Percentiles rank a stretch among this genome's conserved stretches.
Conservation (phyloP, 2,797 vertebrate species). For the Diplodus puntazzo region DNA sequence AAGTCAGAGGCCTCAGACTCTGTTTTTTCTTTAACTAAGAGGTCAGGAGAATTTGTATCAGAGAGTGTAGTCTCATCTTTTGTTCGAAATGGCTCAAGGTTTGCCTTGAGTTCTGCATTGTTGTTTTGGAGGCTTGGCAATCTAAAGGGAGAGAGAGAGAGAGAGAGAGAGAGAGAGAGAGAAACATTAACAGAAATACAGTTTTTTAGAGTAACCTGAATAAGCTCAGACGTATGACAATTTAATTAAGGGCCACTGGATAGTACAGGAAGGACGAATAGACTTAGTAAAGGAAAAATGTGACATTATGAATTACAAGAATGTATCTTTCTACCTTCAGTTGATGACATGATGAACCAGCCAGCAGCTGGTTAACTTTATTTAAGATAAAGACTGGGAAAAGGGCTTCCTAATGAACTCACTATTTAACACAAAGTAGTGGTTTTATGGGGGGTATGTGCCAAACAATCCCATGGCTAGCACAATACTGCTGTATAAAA, state of each 20-base stretch:
- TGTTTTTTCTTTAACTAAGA: slow-evolving; percentile 67
- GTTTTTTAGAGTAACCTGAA: background rate
- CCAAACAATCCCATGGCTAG: no score
- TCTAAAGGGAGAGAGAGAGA: slow-evolving; percentile 57
- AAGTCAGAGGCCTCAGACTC: slow-evolving; percentile 82
- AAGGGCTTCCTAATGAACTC: no score
- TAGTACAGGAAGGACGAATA: no score
- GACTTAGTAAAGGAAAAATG: no score
- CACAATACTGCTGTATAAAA: no score
- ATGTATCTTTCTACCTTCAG: no score
- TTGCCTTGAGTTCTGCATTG: slow-evolving; percentile 57
- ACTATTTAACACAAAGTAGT: no score
- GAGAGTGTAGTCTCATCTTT: slow-evolving; percentile 83
- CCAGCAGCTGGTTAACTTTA: background rate
- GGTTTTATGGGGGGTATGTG: no score
- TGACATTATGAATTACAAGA: no score
- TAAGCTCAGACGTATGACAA: background rate
- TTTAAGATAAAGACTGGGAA: background rate
- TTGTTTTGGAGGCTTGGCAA: slow-evolving; percentile 64
- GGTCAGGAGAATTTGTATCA: slow-evolving; percentile 70
- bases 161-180: no score
- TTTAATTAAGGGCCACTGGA: slow-evolving; percentile 10
- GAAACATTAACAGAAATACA: slow-evolving; percentile 6
- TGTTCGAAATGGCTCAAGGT: slow-evolving; percentile 68
- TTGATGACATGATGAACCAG: background rate